Base-by-base conservation (phyloP, 64 coral and sea anemone genomes). In the Astreopora myriophthalma region DNA sequence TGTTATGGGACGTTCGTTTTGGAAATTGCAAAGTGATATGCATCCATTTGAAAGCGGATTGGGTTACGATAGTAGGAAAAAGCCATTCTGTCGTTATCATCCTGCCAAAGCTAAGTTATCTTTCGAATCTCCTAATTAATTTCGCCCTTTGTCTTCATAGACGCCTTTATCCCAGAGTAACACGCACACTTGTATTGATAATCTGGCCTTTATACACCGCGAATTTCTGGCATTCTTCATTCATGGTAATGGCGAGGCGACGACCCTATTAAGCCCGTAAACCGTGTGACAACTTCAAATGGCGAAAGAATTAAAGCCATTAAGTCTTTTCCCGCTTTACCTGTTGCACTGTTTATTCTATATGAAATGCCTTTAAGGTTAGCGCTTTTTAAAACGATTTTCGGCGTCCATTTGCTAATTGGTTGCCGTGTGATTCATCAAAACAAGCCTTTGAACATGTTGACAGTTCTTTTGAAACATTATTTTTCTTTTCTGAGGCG, bases 61-160 rank as follows among this genome's bases (percentile, higher is more conserved):
- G 28, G 19, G 79, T 82, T 82, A 82, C 79, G 32, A 17, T 55
- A 37, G 57, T 64, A 16, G 51, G 33, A 20, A 49, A 64, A 64
- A 82, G 57, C 79, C 23, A 80, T 28, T 80, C 13, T 31, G 34
- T 33, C 13, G 49, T 82, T 82, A 82, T 82, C 79, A 37, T 24
- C 51, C 79, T 60, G 30, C 79, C 79, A 82, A 63, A 82, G 55
- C 52, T 63, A 38, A 82, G 64, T 82, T 82, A 82, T 82, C 79
- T 58, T 55, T 63, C 35, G 33, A 3, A 82, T 82, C 79, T 63
- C 79, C 79, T 82, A 82, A 82, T 82, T 82, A 82, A 82, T 82
- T 82, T 82, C 79, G 52, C 31, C 79, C 60, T 82, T 82, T 82
- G 79, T 82, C 79, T 63, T 33, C 7, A 63, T 63, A 62, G 79